Percentiles rank a stretch among this genome's conserved stretches.
Conservation (phyloP, 1,140 invertebrate genomes). For the Nylanderia fulva region DNA sequence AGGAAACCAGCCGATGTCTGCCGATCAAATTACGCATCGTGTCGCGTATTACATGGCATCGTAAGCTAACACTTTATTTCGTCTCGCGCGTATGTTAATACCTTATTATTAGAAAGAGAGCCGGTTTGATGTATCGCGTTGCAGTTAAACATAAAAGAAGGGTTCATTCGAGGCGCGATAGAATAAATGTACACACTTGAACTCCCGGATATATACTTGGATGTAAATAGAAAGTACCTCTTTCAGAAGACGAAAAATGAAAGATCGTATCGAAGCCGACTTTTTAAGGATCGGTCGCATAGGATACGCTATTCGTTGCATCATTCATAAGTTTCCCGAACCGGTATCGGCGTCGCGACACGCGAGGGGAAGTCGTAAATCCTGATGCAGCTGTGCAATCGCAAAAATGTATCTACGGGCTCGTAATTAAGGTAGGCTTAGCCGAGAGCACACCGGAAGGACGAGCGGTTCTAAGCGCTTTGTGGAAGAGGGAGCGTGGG, state of each 20-base stretch:
- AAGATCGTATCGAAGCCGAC: conserved; percentile 30
- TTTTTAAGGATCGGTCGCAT: conserved; percentile 2
- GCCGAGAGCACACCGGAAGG: conserved; percentile 51
- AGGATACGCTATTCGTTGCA: not conserved
- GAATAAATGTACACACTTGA: no score
- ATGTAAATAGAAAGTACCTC: not conserved
- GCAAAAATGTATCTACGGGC: conserved; percentile 55
- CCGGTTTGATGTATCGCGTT: not conserved
- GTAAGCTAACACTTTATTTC: conserved; percentile 21
- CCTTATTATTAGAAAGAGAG: conserved; percentile 1
- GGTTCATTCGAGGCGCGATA: not conserved
- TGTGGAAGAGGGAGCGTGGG: conserved; percentile 55
- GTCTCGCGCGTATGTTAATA: conserved; percentile 11
- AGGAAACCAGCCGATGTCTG: conserved; percentile 28
- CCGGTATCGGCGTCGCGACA: conserved; percentile 3
- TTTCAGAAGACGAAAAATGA: not conserved
- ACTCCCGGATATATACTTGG: not conserved
- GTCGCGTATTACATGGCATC: not conserved
- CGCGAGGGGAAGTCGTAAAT: conserved; percentile 69
- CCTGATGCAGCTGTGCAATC: conserved; percentile 60
- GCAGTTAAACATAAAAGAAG: not conserved
- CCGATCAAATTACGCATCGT: conserved; percentile 33
- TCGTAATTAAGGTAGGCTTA: conserved; percentile 15
- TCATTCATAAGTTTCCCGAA: conserved; percentile 30
- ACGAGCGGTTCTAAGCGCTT: conserved; percentile 46